Base-by-base conservation (phyloP, 2,888 invertebrate genomes). In the Trilocha varians region DNA sequence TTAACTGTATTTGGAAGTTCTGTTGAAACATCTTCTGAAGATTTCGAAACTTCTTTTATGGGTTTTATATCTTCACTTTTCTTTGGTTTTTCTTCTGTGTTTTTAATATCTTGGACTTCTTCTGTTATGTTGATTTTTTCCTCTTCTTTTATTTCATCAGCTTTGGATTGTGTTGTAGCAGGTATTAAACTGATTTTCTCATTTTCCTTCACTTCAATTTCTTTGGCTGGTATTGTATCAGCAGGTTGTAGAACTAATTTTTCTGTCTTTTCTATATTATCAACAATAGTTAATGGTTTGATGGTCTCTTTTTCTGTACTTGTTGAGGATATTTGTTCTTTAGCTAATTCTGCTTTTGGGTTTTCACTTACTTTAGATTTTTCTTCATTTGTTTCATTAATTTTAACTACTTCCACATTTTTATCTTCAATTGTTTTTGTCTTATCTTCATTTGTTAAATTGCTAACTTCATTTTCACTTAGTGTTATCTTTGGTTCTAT, bases 1-100 rank as follows among this genome's bases (percentile, higher is more conserved):
- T 39, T 41, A 35, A 18, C 41, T 32, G 42, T 36, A 40, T 49
- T 52, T 39, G 25, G 11, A 25, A 46, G 47, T 37, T 47, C 43
- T 42, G 41, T 48, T 40, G 16, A 48, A 11, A 42, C 11, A 17
- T 35, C 33, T 25, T 36, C 15, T 15, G 36, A 15, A 16, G 15
- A 37, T 5, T 32, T 43, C 16, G 16, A 13, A 2, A 37, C 8
- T 3, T 13, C 34, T 13, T 9, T 25, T n/a, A 8, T 39, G 3
- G 9, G 16, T 32, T 35, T 32, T 8, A 13, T 11, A 14, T 25
- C 25, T 25, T 25, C 18, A 18, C 5, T 6, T 18, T 18, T 5
- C 8, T 25, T 38, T 13, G 13, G 16, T 15, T 5, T 8, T 3
- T n/a, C 17, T 17, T 34, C 11, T 36, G 13, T 2, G 13, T 9